Percentiles rank a stretch among this genome's conserved stretches.
phyloP scores from a whole-genome alignment of 2,888 invertebrate species.

The Apamea monoglypha region DNA sequence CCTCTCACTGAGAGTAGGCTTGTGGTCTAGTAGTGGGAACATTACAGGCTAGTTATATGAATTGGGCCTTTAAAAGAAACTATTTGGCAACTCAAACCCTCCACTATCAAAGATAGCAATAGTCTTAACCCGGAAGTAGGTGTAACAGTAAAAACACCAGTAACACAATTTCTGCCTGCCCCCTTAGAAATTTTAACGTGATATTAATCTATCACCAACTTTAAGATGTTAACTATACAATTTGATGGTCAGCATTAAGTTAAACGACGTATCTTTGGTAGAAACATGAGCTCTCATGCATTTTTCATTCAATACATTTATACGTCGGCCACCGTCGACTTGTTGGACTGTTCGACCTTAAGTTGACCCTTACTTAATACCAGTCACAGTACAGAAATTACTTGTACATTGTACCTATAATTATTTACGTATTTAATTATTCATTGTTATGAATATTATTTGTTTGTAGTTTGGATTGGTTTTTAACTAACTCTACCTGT shows the following conservation, averaged over 20 bases:
- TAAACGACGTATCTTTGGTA: conserved; percentile 13
- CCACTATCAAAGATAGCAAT: too few relatives aligned
- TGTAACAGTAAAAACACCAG: neutral
- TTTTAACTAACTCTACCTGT: neutral
- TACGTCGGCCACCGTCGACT: conserved; percentile 24
- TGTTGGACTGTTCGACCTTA: conserved; percentile 49
- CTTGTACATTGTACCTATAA: conserved; percentile 42
- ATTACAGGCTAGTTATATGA: neutral
- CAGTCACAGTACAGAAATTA: conserved; percentile 43
- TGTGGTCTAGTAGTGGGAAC: neutral
- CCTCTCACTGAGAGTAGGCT: neutral
- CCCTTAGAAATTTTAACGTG: too few relatives aligned
- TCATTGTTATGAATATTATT: neutral
- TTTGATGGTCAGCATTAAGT: conserved; percentile 9
- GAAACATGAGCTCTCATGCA: conserved; percentile 55
- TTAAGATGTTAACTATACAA: neutral
- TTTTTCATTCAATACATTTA: conserved; percentile 55
- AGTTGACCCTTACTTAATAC: conserved; percentile 38
- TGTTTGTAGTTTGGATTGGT: neutral
- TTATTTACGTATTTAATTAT: conserved; percentile 14
- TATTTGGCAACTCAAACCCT: neutral
- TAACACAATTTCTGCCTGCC: too few relatives aligned
- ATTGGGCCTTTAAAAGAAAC: neutral
- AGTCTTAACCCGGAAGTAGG: neutral
- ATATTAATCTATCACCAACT: neutral